phyloP scores from a whole-genome alignment of 2,797 vertebrate species.

The Eulemur albifrons region DNA sequence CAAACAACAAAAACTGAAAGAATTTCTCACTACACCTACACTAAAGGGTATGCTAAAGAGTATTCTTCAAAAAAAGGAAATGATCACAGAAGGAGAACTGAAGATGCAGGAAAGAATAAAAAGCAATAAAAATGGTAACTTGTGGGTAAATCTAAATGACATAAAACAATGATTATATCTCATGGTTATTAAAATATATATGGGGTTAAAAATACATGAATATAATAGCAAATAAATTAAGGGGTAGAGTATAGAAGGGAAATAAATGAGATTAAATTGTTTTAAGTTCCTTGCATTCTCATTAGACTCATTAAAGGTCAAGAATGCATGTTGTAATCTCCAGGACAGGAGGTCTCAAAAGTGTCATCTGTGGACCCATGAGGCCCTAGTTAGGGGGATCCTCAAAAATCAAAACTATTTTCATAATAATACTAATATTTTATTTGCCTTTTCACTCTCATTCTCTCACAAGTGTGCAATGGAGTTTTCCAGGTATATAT shows the following conservation, averaged over 20 bases:
- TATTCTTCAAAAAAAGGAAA: background rate
- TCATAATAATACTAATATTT: background rate
- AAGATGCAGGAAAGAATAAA: background rate
- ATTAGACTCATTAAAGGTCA: background rate
- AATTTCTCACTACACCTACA: background rate
- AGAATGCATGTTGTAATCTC: background rate
- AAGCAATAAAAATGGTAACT: background rate
- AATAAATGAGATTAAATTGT: background rate
- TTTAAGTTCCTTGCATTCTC: background rate
- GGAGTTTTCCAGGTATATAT: background rate
- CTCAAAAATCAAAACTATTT: conserved; percentile 34
- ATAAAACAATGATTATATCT: background rate
- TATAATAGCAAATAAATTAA: background rate
- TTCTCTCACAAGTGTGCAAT: background rate
- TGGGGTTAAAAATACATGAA: background rate
- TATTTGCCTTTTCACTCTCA: background rate
- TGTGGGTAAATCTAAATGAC: background rate
- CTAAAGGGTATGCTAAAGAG: background rate
- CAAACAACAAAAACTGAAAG: background rate
- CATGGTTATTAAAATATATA: background rate
- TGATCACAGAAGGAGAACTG: background rate
- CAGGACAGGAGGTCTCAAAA: background rate
- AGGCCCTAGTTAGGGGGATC: background rate
- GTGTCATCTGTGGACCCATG: background rate
- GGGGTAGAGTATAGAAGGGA: background rate